Evolutionary conservation across 2,888 invertebrate species (phyloP).

Genomic region (Tanytarsus gracilentus): DNA sequence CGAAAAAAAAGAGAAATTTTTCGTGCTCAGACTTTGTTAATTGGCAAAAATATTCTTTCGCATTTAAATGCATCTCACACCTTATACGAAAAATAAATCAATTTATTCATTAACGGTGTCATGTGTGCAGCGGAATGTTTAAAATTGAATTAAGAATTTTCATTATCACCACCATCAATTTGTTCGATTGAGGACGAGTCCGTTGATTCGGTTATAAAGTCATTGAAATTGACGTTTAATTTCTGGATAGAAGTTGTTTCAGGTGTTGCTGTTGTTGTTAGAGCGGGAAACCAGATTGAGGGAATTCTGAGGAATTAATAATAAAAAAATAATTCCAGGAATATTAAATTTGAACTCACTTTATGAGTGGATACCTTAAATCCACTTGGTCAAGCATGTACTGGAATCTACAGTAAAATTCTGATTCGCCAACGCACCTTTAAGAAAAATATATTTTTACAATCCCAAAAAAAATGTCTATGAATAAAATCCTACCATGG

Average conservation of each 20-base stretch:
- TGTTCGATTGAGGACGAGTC: background rate
- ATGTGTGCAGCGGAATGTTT: no score
- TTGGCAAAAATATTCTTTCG: no score
- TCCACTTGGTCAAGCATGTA: conserved; percentile 14
- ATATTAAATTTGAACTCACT: background rate
- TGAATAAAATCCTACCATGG: background rate
- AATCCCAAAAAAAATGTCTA: no score
- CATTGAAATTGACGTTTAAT: background rate
- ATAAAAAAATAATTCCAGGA: background rate
- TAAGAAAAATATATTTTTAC: background rate
- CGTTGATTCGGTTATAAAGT: conserved; percentile 9
- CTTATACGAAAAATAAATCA: no score
- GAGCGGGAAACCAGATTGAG: background rate
- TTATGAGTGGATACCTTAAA: background rate
- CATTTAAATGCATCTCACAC: no score
- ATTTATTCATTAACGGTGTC: no score
- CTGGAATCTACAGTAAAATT: conserved; percentile 6
- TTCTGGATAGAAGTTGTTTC: background rate
- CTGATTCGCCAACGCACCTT: conserved; percentile 15
- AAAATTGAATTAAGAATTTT: no score
- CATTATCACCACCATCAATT: no score
- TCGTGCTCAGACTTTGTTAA: no score
- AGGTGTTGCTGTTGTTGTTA: background rate
- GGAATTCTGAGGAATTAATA: background rate
- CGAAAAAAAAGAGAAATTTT: no score